Evolutionary conservation across 1,140 invertebrate genomes (phyloP).

Genomic region (Rhynchophorus ferrugineus): DNA sequence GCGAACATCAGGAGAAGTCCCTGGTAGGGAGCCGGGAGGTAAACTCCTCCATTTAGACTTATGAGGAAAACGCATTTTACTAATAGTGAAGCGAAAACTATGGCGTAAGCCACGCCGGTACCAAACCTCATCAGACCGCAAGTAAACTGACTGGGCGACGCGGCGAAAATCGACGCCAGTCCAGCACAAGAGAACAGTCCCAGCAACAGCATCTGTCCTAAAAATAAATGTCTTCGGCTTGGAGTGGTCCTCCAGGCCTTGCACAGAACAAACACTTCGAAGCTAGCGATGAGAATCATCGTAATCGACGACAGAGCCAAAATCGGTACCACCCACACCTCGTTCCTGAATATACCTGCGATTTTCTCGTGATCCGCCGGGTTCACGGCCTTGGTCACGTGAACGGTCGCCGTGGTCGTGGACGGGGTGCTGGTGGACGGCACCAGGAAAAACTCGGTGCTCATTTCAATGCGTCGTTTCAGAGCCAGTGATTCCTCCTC

Average conservation of each 20-base stretch:
- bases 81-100: slow-evolving; percentile 86
- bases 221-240: slow-evolving; percentile 76
- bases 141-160: slow-evolving; percentile 68
- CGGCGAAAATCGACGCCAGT: slow-evolving; percentile 69
- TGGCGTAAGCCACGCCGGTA: slow-evolving; percentile 75
- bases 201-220: slow-evolving; percentile 83
- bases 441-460: slow-evolving; percentile 69
- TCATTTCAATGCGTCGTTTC: slow-evolving; percentile 56
- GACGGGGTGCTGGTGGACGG: slow-evolving; percentile 42
- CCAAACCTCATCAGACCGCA: slow-evolving; percentile 80
- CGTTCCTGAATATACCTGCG: slow-evolving; percentile 51
- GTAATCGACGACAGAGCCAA: slow-evolving; percentile 69
- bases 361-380: slow-evolving; percentile 26
- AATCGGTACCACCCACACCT: slow-evolving; percentile 81
- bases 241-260: slow-evolving; percentile 77
- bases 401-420: slow-evolving; percentile 29
- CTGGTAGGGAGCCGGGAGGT: slow-evolving; percentile 88
- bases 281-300: slow-evolving; percentile 71
- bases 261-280: slow-evolving; percentile 85
- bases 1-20: slow-evolving; percentile 84
- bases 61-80: slow-evolving; percentile 92
- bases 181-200: slow-evolving; percentile 79
- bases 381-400: slow-evolving; percentile 28
- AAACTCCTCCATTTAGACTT: slow-evolving; percentile 83
- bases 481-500: slow-evolving; percentile 22